Evolutionary conservation across 2,113 vertebrate genomes (phyloP), one percentile per base, ranked within the genome.

Genomic region (Corapipo altera): DNA sequence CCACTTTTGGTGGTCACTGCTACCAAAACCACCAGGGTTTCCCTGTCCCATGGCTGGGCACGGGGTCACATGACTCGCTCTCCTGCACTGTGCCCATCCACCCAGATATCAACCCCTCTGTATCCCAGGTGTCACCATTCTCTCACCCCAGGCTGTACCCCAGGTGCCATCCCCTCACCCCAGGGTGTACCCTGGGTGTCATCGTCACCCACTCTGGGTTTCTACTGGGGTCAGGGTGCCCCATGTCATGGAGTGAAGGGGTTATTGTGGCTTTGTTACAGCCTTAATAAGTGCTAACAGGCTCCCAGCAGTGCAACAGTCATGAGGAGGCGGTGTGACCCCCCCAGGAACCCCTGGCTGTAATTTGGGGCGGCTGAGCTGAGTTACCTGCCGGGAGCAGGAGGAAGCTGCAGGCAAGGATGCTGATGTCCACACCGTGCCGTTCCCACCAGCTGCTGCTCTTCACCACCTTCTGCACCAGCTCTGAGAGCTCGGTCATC

Each of bases 381-480:
- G 3, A 3, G 69, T 98, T 97, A 99, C 99, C 99, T 21, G 98
- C 97, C 0, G 98, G 98, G 82, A 99, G 88, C 61, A 97, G 91
- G 58, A 98, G 87, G 77, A 99, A 97, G 23, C 98, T 98, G 64
- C 98, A 96, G 17, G 94, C 72, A 8, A 99, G 98, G 96, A 99
- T 98, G 97, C 98, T 95, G 97, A 98, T 98, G 89, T 99, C 99
- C 41, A 98, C 46, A 2, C 99, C 99, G 37, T 98, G 98, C 94
- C 97, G 98, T 91, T 99, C 99, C 99, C 99, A 99, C 99, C 99
- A 99, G 97, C 98, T 99, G 98, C 99, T 99, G 93, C 96, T 96
- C 87, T 93, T 97, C 98, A 99, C 98, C 86, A 97, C 95, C 67
- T 89, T 96, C 97, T 98, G 98, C 84, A 99, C 99, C 97, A 98